phyloP scores from a whole-genome alignment of 2,888 invertebrate species.

The Epinotia brunnichana region DNA sequence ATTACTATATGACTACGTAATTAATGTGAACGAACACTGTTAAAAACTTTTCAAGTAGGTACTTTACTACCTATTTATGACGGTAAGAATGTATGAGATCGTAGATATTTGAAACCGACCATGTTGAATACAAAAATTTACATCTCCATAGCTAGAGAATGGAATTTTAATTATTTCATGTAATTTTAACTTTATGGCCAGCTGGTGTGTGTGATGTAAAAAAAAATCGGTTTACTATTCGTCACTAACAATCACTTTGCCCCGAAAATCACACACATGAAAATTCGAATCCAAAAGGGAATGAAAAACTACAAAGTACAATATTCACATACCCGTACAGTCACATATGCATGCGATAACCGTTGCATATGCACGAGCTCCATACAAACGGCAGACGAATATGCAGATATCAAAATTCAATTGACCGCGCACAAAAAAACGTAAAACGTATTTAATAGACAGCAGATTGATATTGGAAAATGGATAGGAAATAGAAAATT shows the following conservation, averaged over 20 bases:
- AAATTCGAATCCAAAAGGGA: conserved; percentile 1
- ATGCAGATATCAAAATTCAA: conserved; percentile 39
- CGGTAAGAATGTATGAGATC: no score
- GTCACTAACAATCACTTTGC: background rate
- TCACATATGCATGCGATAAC: conserved; percentile 13
- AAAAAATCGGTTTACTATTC: background rate
- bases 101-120: no score
- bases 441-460: conserved; percentile 27
- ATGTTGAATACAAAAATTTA: no score
- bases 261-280: background rate
- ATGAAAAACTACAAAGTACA: conserved; percentile 2
- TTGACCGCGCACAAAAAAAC: conserved; percentile 27
- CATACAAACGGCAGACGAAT: conserved; percentile 19
- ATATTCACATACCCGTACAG: background rate
- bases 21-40: no score
- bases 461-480: conserved; percentile 8
- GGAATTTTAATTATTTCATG: no score
- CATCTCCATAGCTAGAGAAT: no score
- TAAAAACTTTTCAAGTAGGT: no score
- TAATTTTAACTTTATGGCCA: no score
- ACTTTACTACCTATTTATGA: no score
- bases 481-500: background rate
- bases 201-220: no score
- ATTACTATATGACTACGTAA: no score
- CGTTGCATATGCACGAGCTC: conserved; percentile 21